Conservation (phyloP, 2,113 vertebrate species). For the Sander lucioperca region DNA sequence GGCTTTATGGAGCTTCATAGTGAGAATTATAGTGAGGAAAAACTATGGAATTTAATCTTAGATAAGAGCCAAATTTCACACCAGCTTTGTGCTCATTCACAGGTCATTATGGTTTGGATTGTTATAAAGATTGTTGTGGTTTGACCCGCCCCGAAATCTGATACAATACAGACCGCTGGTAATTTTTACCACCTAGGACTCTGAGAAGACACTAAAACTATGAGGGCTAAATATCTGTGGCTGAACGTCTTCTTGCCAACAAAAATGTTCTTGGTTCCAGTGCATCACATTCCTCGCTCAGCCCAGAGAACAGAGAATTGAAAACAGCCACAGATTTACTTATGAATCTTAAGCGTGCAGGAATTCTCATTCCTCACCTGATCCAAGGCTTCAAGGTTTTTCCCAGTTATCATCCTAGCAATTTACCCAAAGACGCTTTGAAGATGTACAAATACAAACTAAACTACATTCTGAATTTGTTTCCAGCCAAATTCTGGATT, state of each 20-base stretch:
- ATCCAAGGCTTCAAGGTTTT: conserved; percentile 20
- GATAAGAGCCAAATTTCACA: not conserved
- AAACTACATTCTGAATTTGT: not conserved
- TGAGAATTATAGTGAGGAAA: not conserved
- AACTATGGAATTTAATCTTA: not conserved
- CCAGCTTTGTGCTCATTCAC: not conserved
- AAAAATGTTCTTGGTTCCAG: conserved; percentile 68
- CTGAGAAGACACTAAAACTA: conserved; percentile 23
- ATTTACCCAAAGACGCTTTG: conserved; percentile 12
- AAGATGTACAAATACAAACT: not conserved
- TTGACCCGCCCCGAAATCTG: conserved; percentile 25
- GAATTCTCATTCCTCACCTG: conserved; percentile 53
- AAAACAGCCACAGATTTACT: conserved; percentile 71
- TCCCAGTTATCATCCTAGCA: conserved; percentile 25
- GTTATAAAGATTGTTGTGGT: conserved; percentile 4
- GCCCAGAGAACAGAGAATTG: conserved; percentile 66
- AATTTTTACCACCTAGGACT: conserved; percentile 27
- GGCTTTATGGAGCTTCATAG: not conserved
- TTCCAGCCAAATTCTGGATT: not conserved
- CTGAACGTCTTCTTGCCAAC: conserved; percentile 62
- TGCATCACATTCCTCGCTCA: conserved; percentile 63
- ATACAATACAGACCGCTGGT: conserved; percentile 24
- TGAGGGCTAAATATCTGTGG: conserved; percentile 66
- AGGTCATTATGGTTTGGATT: conserved; percentile 24
- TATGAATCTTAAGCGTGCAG: conserved; percentile 57